Conservation (phyloP, 1,140 invertebrate species). For the Chionoecetes opilio region DNA sequence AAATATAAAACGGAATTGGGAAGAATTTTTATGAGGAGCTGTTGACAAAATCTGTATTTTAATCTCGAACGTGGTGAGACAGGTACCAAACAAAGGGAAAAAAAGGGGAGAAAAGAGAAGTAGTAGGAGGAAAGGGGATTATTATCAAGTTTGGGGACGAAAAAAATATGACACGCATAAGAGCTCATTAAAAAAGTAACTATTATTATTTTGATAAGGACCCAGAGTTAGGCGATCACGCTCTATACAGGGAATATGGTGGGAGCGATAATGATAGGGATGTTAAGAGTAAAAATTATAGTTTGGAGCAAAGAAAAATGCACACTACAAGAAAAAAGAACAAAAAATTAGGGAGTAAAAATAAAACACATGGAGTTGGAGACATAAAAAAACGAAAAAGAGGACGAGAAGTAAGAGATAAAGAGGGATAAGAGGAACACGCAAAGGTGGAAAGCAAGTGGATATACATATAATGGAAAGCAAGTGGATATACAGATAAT, state of each 20-base stretch:
- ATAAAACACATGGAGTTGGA: not conserved
- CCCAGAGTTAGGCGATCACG: no score
- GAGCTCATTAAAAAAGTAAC: not conserved
- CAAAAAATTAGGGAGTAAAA: no score
- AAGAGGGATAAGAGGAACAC: no score
- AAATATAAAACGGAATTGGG: no score
- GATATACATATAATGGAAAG: no score
- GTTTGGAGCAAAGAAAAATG: no score
- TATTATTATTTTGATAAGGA: not conserved
- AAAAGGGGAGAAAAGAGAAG: not conserved
- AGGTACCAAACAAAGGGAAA: not conserved
- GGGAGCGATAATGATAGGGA: not conserved
- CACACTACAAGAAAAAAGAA: no score
- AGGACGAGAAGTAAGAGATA: not conserved
- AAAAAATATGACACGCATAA: not conserved
- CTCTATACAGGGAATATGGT: not conserved
- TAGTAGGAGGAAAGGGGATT: not conserved
- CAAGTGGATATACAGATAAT: no score
- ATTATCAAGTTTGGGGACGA: not conserved
- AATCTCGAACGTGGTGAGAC: not conserved
- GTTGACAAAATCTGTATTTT: no score
- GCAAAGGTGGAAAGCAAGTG: no score
- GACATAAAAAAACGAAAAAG: not conserved
- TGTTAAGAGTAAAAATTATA: no score
- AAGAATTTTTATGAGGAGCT: no score